Evolutionary conservation across 23 tunicate species (phyloP), one percentile per base, ranked within the genome.

Genomic region (Ascidia mentula): DNA sequence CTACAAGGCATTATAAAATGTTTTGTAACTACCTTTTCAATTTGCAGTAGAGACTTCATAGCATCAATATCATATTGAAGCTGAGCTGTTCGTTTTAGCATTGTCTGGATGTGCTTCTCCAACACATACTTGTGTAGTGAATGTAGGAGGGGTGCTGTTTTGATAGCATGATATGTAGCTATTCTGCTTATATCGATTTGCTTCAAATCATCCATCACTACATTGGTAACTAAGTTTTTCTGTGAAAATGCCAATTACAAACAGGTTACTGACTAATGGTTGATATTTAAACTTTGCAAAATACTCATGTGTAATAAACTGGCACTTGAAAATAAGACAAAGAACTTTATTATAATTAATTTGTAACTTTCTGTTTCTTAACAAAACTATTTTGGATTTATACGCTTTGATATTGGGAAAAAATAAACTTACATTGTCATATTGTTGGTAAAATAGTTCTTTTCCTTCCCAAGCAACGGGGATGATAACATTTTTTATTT

Each of bases 381-480:
- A n/a, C n/a, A n/a, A n/a, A n/a, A n/a, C n/a, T n/a, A n/a, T n/a
- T n/a, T n/a, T n/a, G n/a, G n/a, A n/a, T n/a, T n/a, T n/a, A n/a
- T n/a, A n/a, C n/a, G n/a, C n/a, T n/a, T n/a, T n/a, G n/a, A n/a
- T n/a, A n/a, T n/a, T n/a, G n/a, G 28, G 18, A 74, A 18, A 74
- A 18, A 24, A 77, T 18, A 77, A 53, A 53, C 33, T 24, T 78
- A 46, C 72, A 35, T 88, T 93, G 59, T 88, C 93, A 80, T 93
- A 93, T 36, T 93, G 98, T 59, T 93, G 98, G 40, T 85, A 84
- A 77, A 93, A 93, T 13, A 88, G 71, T 22, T 93, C 98, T 17
- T 78, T 38, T 5, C 60, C 71, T 72, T 90, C 96, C 96, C 96
- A 84, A 0, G 96, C 89, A 22, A 73, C 72, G 5, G 96, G 96